Base-by-base conservation (phyloP, 2,888 invertebrate genomes). In the Epicampocera succincta region DNA sequence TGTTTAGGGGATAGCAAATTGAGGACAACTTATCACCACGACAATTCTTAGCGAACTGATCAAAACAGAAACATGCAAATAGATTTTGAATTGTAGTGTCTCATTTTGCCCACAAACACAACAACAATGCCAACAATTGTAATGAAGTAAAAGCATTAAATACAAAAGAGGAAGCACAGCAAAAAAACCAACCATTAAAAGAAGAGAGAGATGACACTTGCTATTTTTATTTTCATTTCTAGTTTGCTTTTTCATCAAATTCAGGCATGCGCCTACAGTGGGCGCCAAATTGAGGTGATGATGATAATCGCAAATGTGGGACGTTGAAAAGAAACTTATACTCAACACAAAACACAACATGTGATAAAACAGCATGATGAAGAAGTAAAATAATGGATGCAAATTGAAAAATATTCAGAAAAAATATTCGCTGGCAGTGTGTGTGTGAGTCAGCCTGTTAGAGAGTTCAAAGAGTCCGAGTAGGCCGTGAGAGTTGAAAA, bases 21-120 rank as follows among this genome's bases (percentile, higher is more conserved):
- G 48, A 72, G 66, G 46, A 81, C 78, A 83, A 84, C 85, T 83
- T 84, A 71, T 77, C 85, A 84, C 84, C 84, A 87, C 89, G 89
- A 89, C 90, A 90, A 91, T 90, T 91, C 82, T 82, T 78, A 78
- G 90, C 90, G 90, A 90, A 91, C 91, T 91, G 90, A 91, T 90
- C 91, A 91, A 91, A 91, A 91, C 90, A 91, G 90, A 91, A 90
- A 90, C 89, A 88, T 89, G 89, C 87, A 88, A 89, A 86, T 88
- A 87, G 87, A 88, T 89, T 89, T 90, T 89, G 87, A 87, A 83
- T 85, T 85, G 73, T 84, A 72, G 61, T 66, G 48, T 63, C 65
- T 71, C 61, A 61, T 46, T 63, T 44, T 48, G 48, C 40, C 60
- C 54, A 33, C 40, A 77, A 61, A 33, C 75, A 48, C 56, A 72